phyloP scores from a whole-genome alignment of 2,888 invertebrate genomes.

The Pristionchus exspectatus region DNA sequence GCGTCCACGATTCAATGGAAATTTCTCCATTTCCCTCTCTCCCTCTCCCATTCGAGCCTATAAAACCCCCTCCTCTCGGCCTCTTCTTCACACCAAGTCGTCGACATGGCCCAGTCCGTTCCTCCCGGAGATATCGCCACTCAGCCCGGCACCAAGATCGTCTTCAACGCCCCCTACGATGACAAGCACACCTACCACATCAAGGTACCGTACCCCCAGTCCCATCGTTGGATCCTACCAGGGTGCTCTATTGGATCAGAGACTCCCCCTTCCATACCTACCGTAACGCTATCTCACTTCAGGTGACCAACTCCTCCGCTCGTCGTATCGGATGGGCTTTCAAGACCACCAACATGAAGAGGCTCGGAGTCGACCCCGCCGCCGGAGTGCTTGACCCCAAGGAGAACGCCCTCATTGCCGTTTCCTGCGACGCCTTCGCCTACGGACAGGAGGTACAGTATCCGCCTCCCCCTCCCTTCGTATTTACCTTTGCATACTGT shows the following conservation, averaged over 20 bases:
- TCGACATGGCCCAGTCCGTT: constrained; percentile 33
- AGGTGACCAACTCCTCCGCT: constrained; percentile 31
- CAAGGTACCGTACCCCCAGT: constrained; percentile 11
- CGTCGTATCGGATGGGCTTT: constrained; percentile 31
- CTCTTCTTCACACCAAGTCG: neutral
- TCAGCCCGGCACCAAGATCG: constrained; percentile 37
- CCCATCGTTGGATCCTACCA: neutral
- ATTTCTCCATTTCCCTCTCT: neutral
- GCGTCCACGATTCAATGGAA: neutral
- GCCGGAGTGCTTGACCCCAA: constrained; percentile 29
- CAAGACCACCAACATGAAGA: constrained; percentile 40
- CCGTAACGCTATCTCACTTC: neutral
- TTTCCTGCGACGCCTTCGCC: constrained; percentile 16
- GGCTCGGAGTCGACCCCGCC: constrained; percentile 8
- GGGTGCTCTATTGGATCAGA: neutral
- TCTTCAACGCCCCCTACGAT: constrained; percentile 31
- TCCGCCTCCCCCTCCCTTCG: neutral
- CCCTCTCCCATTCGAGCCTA: neutral
- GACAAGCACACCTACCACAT: constrained; percentile 40
- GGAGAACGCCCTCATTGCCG: constrained; percentile 22
- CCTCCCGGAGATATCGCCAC: constrained; percentile 34
- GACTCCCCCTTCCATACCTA: neutral
- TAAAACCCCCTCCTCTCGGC: neutral
- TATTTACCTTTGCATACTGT: neutral
- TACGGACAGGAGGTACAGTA: constrained; percentile 23